phyloP scores from a whole-genome alignment of 2,888 invertebrate genomes.

The Pristionchus maxplancki region DNA sequence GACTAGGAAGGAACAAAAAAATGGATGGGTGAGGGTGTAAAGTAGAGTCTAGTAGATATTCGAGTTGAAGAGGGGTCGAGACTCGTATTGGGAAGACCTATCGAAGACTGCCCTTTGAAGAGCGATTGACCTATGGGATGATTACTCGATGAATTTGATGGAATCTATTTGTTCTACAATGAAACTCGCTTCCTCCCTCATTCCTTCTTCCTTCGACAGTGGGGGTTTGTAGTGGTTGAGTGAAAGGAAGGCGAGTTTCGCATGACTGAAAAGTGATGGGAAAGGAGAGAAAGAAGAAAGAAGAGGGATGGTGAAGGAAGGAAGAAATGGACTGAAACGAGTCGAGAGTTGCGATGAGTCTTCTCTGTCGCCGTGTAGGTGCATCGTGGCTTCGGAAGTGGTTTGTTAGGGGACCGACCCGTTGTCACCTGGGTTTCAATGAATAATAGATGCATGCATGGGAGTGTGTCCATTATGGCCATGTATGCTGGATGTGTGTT shows the following conservation, averaged over 20 bases:
- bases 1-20: background rate
- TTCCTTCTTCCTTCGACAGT: background rate
- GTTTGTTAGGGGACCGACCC: background rate
- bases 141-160: background rate
- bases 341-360: background rate
- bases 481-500: slow-evolving; percentile 6
- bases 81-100: background rate
- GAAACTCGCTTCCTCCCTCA: background rate
- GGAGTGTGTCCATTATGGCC: slow-evolving; percentile 39
- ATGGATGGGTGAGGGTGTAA: background rate
- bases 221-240: slow-evolving; percentile 39
- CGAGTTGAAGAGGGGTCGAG: background rate
- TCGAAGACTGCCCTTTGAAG: background rate
- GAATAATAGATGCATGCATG: slow-evolving; percentile 23
- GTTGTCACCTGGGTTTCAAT: slow-evolving; percentile 34
- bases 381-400: background rate
- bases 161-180: background rate
- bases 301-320: background rate
- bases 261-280: slow-evolving; percentile 45
- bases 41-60: background rate
- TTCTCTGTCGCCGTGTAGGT: background rate
- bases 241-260: slow-evolving; percentile 35
- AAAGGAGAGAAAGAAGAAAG: background rate
- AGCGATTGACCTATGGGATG: slow-evolving; percentile 28
- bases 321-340: slow-evolving; percentile 41